phyloP scores from a whole-genome alignment of 2,797 vertebrate species.

The Trichosurus vulpecula region DNA sequence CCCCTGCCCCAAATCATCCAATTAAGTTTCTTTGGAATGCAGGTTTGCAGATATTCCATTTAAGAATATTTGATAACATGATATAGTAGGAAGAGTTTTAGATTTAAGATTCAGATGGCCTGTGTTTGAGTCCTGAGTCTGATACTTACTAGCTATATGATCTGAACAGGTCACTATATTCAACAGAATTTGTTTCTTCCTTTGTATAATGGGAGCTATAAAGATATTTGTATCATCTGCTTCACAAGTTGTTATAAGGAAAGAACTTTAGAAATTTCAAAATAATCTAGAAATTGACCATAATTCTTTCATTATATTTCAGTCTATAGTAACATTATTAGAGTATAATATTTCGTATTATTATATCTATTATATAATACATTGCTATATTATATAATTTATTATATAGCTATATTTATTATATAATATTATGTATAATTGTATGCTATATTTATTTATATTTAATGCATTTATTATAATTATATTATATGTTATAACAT shows the following conservation, averaged over 20 bases:
- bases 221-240: not conserved
- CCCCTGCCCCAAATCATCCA: not conserved
- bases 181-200: not conserved
- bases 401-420: no score
- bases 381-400: no score
- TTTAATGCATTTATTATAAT: no score
- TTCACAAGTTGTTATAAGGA: not conserved
- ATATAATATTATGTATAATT: no score
- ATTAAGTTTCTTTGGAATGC: not conserved
- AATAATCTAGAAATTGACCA: not conserved
- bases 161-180: not conserved
- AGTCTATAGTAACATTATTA: not conserved
- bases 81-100: not conserved
- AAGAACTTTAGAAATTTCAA: not conserved
- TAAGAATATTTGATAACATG: not conserved
- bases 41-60: not conserved
- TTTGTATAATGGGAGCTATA: not conserved
- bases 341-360: not conserved
- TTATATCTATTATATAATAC: no score
- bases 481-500: no score
- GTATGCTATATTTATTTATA: no score
- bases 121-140: not conserved
- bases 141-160: not conserved
- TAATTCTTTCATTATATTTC: not conserved
- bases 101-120: not conserved